Evolutionary conservation across 1,140 invertebrate genomes (phyloP).

Genomic region (Drosophila elegans): DNA sequence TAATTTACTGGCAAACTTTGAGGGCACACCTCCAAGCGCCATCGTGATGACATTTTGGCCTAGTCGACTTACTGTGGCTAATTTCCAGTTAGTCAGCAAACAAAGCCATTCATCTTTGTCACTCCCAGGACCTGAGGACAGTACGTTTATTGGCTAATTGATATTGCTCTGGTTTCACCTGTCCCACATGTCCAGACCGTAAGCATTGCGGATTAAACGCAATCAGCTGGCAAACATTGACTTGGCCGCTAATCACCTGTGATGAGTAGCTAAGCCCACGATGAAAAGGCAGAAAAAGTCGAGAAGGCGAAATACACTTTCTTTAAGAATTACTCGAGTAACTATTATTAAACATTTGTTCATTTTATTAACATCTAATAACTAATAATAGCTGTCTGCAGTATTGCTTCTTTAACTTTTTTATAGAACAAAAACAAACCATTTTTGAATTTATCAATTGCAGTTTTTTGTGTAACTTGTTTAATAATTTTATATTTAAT

Average conservation of each 20-base stretch:
- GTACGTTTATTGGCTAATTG: slow-evolving; percentile 43
- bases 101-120: slow-evolving; percentile 72
- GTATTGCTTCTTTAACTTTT: no score
- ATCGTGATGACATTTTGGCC: slow-evolving; percentile 59
- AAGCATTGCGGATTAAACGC: slow-evolving; percentile 25
- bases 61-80: slow-evolving; percentile 46
- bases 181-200: slow-evolving; percentile 1
- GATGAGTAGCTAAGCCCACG: not conserved
- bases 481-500: no score
- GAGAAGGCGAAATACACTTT: not conserved
- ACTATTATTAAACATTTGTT: no score
- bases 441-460: no score
- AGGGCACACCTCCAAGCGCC: slow-evolving; percentile 35
- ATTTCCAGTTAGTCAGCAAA: slow-evolving; percentile 54
- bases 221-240: slow-evolving; percentile 44
- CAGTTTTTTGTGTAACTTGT: no score
- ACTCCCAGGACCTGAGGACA: slow-evolving; percentile 21
- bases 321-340: not conserved
- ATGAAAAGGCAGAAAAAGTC: slow-evolving; percentile 7
- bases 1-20: slow-evolving; percentile 41
- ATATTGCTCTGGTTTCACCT: slow-evolving; percentile 24
- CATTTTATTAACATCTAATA: no score
- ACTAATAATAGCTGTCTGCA: no score
- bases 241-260: slow-evolving; percentile 24
- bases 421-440: no score